Evolutionary conservation across 2,888 invertebrate species (phyloP).

Genomic region (Oscheius onirici): DNA sequence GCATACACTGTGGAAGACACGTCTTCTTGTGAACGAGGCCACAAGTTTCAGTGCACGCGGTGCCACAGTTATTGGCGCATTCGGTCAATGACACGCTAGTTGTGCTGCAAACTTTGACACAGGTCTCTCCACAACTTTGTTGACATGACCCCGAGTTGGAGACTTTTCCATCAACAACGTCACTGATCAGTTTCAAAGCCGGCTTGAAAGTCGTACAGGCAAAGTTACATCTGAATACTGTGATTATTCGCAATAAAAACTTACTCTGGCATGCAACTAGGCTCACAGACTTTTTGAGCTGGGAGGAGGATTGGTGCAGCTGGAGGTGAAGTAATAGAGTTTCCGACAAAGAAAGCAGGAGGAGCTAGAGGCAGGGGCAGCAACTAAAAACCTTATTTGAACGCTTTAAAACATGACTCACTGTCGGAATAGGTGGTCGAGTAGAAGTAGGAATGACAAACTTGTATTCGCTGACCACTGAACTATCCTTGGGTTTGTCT

Average conservation of each 20-base stretch:
- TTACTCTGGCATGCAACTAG: neutral
- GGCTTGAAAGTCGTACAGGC: conserved; percentile 33
- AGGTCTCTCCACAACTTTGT: conserved; percentile 32
- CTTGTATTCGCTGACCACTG: conserved; percentile 39
- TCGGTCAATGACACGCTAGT: conserved; percentile 43
- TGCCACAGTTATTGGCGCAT: conserved; percentile 45
- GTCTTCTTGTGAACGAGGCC: conserved; percentile 37
- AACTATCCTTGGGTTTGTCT: conserved; percentile 19
- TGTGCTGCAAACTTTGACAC: conserved; percentile 37
- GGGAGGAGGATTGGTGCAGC: neutral
- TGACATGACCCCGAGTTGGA: conserved; percentile 25
- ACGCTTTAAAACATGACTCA: neutral
- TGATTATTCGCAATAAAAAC: neutral
- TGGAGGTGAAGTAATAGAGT: conserved; percentile 15
- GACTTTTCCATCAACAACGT: conserved; percentile 26
- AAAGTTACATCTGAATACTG: conserved; percentile 18
- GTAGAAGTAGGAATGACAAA: conserved; percentile 45
- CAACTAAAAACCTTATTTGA: too few species aligned
- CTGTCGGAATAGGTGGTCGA: conserved; percentile 11
- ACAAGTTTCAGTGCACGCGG: conserved; percentile 52
- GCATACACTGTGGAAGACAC: conserved; percentile 48
- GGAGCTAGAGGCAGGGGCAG: neutral
- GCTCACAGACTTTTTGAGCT: neutral
- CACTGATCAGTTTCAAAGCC: conserved; percentile 22
- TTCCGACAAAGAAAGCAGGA: neutral